These are phyloP conservation scores for Sebastes fasciatus DNA, from an alignment of 2,113 vertebrate genomes.

Conservation along the genomic window DNA sequence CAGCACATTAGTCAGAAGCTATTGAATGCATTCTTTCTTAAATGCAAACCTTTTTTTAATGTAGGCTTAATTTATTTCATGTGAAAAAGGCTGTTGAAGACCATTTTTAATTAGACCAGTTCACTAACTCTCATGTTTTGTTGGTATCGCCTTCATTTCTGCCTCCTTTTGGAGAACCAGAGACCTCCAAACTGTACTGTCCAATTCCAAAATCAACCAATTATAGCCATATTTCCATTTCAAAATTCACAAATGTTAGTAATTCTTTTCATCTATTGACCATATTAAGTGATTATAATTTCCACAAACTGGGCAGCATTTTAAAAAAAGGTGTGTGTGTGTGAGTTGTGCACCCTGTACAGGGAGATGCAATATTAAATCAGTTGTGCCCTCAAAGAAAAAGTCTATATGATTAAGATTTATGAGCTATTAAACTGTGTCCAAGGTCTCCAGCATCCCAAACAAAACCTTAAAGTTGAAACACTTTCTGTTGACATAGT, in stretches of 20 bases:
- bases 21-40: background rate
- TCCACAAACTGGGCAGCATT: too few species aligned
- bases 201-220: background rate
- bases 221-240: background rate
- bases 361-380: background rate
- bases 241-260: background rate
- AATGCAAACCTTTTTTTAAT: background rate
- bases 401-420: background rate
- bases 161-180: background rate
- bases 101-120: background rate
- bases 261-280: background rate
- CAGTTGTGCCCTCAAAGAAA: background rate
- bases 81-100: background rate
- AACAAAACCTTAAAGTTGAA: background rate
- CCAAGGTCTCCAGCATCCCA: background rate
- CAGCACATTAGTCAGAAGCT: background rate
- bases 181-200: background rate
- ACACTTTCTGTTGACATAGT: conserved; percentile 2
- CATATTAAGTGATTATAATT: background rate
- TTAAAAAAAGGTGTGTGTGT: background rate
- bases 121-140: background rate
- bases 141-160: background rate
- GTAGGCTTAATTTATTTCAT: too few species aligned
- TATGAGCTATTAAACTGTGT: conserved; percentile 15
- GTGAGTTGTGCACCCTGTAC: background rate